These are phyloP conservation scores for Hirtodrosophila histrioides DNA, from an alignment of 2,888 invertebrate species.

Conservation along the genomic window DNA sequence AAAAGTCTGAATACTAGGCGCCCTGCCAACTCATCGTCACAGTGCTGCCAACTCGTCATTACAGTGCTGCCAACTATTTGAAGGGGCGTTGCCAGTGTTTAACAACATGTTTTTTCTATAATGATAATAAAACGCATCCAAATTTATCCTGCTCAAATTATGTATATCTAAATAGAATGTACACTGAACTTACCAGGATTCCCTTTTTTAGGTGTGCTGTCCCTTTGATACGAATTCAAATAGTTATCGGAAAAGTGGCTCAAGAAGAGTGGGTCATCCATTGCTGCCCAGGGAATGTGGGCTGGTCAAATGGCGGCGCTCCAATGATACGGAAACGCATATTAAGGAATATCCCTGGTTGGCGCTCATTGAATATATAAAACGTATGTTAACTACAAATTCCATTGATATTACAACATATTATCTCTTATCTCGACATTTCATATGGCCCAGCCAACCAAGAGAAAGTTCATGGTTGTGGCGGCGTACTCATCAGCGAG, in stretches of 20 bases:
- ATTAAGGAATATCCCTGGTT: conserved; percentile 70
- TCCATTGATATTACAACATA: neutral
- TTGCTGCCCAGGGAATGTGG: conserved; percentile 59
- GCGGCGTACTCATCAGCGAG: conserved; percentile 63
- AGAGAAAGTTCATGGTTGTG: conserved; percentile 65
- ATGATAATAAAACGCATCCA: no score
- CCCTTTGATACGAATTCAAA: conserved; percentile 23
- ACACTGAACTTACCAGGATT: no score
- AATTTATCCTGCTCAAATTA: no score
- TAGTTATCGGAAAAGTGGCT: neutral
- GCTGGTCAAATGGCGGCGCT: conserved; percentile 46
- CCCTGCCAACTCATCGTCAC: no score
- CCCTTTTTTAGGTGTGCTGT: conserved; percentile 54
- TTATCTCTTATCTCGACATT: conserved; percentile 25
- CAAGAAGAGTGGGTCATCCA: conserved; percentile 41
- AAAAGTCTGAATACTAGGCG: no score
- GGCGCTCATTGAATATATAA: conserved; percentile 60
- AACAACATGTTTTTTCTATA: no score
- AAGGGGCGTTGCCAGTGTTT: no score
- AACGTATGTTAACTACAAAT: conserved; percentile 36
- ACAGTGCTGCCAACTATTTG: no score
- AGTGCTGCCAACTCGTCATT: no score
- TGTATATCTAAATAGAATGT: no score
- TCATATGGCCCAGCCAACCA: conserved; percentile 34
- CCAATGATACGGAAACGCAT: conserved; percentile 43